Evolutionary conservation across 2,113 vertebrate genomes (phyloP).

Genomic region (Manacus vitellinus): DNA sequence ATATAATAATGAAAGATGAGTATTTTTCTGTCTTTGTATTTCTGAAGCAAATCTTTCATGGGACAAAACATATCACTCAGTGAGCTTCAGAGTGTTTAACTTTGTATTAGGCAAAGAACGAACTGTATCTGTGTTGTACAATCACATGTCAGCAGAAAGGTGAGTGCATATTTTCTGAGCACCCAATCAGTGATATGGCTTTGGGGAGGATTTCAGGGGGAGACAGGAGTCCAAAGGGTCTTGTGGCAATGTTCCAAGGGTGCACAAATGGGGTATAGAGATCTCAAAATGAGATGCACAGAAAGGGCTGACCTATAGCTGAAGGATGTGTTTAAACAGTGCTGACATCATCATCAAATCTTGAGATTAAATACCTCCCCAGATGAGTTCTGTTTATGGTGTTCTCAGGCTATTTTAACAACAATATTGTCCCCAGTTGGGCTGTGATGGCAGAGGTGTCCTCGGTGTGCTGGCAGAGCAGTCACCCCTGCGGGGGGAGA

Average conservation of each 20-base stretch:
- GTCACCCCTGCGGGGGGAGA: not conserved
- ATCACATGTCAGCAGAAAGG: not conserved
- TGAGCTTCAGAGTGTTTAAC: not conserved
- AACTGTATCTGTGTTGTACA: not conserved
- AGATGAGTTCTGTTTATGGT: not conserved
- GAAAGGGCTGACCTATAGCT: not conserved
- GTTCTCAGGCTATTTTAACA: not conserved
- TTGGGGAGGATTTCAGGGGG: not conserved
- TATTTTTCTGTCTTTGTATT: not conserved
- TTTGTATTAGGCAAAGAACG: not conserved
- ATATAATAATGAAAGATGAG: not conserved
- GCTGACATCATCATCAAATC: not conserved
- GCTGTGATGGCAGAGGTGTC: not conserved
- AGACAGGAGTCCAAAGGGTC: not conserved
- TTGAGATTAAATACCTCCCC: not conserved
- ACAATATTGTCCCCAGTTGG: fast-evolving
- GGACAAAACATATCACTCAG: not conserved
- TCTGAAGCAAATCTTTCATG: not conserved
- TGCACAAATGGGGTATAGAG: fast-evolving
- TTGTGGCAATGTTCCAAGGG: not conserved
- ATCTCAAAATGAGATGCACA: not conserved
- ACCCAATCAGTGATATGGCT: not conserved
- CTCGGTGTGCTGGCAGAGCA: not conserved
- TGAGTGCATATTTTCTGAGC: fast-evolving
- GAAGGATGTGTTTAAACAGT: not conserved